Conservation (phyloP, 1,140 invertebrate species). For the Pantala flavescens region DNA sequence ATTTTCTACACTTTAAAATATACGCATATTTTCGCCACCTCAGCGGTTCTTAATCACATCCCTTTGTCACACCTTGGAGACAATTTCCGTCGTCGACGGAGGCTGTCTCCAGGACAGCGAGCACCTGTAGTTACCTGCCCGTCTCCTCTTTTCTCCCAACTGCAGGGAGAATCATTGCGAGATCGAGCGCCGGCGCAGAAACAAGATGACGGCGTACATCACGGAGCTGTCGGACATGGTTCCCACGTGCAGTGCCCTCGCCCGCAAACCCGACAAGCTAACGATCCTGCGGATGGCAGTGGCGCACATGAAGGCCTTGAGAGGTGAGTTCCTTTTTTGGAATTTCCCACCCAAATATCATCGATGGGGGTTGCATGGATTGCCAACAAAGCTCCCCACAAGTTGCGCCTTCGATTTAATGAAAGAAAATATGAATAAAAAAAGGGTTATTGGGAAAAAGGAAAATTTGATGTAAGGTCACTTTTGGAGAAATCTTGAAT, state of each 20-base stretch:
- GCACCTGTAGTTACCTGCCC: slow-evolving; percentile 14
- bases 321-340: slow-evolving; percentile 53
- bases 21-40: too few species aligned
- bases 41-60: too few species aligned
- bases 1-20: too few species aligned
- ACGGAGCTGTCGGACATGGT: slow-evolving; percentile 99
- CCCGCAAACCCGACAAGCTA: slow-evolving; percentile 96
- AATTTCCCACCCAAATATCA: neutral
- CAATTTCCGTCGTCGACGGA: too few species aligned
- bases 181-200: slow-evolving; percentile 92
- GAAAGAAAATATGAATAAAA: too few species aligned
- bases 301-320: slow-evolving; percentile 94
- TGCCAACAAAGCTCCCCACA: too few species aligned
- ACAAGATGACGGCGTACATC: slow-evolving; percentile 99
- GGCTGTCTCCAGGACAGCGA: neutral
- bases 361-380: too few species aligned
- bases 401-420: too few species aligned
- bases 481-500: too few species aligned
- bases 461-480: too few species aligned
- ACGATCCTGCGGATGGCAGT: slow-evolving; percentile 99
- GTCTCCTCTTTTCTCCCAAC: slow-evolving; percentile 21
- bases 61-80: too few species aligned
- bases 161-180: slow-evolving; percentile 99
- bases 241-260: slow-evolving; percentile 92
- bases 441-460: too few species aligned